Conservation (phyloP, 2,888 invertebrate genomes). For the Villa cingulata region DNA sequence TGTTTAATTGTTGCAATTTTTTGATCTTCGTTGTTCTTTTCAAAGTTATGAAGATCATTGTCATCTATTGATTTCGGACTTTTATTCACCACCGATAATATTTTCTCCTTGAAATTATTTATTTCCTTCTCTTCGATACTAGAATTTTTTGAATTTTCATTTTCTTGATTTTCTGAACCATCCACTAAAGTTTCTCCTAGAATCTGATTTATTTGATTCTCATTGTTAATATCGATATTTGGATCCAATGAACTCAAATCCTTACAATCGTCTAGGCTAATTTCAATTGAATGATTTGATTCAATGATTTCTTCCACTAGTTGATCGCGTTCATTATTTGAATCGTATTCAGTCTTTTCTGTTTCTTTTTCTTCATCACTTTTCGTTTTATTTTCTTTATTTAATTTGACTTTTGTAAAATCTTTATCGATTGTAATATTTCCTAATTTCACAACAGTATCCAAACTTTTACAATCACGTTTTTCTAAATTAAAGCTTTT, state of each 20-base stretch:
- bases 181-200: constrained; percentile 10
- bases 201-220: constrained; percentile 19
- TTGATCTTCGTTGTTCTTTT: constrained; percentile 12
- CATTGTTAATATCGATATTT: constrained; percentile 20
- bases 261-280: constrained; percentile 23
- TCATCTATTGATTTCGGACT: not conserved
- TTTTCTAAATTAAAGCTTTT: constrained; percentile 6
- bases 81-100: constrained; percentile 27
- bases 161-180: too few relatives aligned
- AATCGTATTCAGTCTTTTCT: not conserved
- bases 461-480: constrained; percentile 10
- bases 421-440: too few relatives aligned
- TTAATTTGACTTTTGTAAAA: not conserved
- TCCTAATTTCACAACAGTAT: constrained; percentile 4
- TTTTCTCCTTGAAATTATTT: constrained; percentile 27
- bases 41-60: constrained; percentile 15
- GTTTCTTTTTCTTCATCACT: too few relatives aligned
- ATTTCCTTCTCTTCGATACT: constrained; percentile 18
- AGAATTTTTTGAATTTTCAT: not conserved
- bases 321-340: not conserved
- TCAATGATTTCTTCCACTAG: not conserved
- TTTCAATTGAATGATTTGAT: constrained; percentile 28
- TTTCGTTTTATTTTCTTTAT: not conserved
- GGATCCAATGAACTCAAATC: constrained; percentile 20
- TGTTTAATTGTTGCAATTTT: constrained; percentile 19